Conservation (phyloP, 2,113 vertebrate genomes). For the Lutjanus erythropterus region DNA sequence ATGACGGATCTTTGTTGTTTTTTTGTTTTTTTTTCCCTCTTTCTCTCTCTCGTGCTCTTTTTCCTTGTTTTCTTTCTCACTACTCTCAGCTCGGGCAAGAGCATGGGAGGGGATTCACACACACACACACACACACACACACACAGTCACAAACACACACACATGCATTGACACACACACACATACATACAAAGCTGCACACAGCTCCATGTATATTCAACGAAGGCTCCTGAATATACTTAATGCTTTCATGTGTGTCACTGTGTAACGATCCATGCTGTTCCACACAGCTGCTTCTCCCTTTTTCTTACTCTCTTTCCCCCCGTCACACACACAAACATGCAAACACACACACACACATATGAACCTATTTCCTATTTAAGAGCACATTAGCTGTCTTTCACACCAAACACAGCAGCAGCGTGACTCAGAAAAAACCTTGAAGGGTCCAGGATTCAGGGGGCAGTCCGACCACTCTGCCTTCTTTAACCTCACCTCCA, state of each 20-base stretch:
- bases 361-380: slow-evolving; percentile 68
- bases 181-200: slow-evolving; percentile 54
- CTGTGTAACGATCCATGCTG: slow-evolving; percentile 85
- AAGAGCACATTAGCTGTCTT: slow-evolving; percentile 67
- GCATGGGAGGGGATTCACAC: slow-evolving; percentile 58
- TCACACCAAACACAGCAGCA: slow-evolving; percentile 43
- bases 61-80: slow-evolving; percentile 76
- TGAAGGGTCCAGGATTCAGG: slow-evolving; percentile 34
- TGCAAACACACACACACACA: slow-evolving; percentile 31
- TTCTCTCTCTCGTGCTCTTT: slow-evolving; percentile 48
- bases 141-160: slow-evolving; percentile 39
- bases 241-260: slow-evolving; percentile 85
- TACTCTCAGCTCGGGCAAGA: slow-evolving; percentile 66
- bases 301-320: slow-evolving; percentile 57
- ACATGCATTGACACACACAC: slow-evolving; percentile 34
- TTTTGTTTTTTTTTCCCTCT: background rate
- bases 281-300: slow-evolving; percentile 82
- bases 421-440: slow-evolving; percentile 45
- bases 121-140: slow-evolving; percentile 34
- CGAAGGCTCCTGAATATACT: slow-evolving; percentile 82
- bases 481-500: slow-evolving; percentile 80
- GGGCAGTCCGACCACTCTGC: slow-evolving; percentile 44
- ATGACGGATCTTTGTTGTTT: slow-evolving; percentile 84
- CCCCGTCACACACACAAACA: slow-evolving; percentile 18
- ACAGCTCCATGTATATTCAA: slow-evolving; percentile 84